These are phyloP conservation scores for Pecten maximus DNA, from an alignment of 2,888 invertebrate species.

Conservation along the genomic window DNA sequence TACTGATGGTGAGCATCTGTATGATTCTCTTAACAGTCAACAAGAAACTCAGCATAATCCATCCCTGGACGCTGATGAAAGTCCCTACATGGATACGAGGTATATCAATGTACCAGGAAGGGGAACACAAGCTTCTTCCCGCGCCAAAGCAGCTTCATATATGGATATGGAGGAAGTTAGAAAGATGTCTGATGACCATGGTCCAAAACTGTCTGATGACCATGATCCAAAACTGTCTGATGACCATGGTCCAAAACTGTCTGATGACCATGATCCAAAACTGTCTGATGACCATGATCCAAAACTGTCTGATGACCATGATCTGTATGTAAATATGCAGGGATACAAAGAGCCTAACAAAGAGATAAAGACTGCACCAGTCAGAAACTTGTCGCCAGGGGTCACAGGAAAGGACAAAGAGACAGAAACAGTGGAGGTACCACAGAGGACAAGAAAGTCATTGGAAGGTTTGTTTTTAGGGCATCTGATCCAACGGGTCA, in stretches of 20 bases:
- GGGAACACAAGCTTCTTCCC: neutral
- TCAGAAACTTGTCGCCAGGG: neutral
- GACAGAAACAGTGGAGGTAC: neutral
- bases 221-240: too few relatives aligned
- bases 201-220: too few relatives aligned
- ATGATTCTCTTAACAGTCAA: neutral
- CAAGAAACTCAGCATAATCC: neutral
- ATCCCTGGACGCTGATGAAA: neutral
- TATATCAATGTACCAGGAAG: neutral
- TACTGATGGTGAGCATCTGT: neutral
- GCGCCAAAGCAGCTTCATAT: neutral
- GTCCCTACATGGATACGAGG: neutral
- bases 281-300: too few relatives aligned
- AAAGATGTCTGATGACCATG: neutral
- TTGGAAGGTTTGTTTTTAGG: neutral
- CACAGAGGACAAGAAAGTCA: neutral
- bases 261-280: too few relatives aligned
- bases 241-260: too few relatives aligned
- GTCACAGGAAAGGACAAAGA: neutral
- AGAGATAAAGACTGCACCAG: neutral
- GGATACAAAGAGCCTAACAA: neutral
- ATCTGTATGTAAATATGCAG: neutral
- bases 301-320: too few relatives aligned
- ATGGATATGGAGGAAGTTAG: neutral
- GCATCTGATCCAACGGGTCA: too few relatives aligned